phyloP scores from a whole-genome alignment of 2,888 invertebrate species.

The Ennomos erosarius region DNA sequence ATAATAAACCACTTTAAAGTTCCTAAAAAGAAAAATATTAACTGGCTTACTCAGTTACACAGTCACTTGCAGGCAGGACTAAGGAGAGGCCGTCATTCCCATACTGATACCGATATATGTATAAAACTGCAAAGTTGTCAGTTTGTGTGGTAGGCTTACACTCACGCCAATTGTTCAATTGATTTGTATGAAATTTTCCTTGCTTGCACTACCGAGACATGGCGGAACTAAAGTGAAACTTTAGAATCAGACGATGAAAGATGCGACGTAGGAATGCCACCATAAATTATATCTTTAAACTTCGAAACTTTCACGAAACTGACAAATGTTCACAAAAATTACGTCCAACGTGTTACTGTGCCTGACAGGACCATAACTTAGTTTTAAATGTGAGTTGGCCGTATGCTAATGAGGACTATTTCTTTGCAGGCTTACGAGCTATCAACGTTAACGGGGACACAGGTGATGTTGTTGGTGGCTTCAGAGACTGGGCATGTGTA shows the following conservation, averaged over 20 bases:
- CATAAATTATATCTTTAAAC: conserved; percentile 31
- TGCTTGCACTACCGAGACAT: conserved; percentile 11
- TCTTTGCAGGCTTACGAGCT: conserved; percentile 97
- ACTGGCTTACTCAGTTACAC: not conserved
- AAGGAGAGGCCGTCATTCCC: too few species aligned
- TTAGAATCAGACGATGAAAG: conserved; percentile 26
- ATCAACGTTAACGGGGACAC: conserved; percentile 99
- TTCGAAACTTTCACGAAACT: conserved; percentile 34
- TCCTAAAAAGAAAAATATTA: conserved; percentile 16
- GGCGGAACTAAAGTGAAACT: conserved; percentile 16
- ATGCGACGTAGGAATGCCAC: conserved; percentile 18
- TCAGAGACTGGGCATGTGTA: conserved; percentile 99
- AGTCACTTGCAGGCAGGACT: too few species aligned
- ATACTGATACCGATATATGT: too few species aligned
- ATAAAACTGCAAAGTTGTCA: too few species aligned
- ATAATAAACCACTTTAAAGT: conserved; percentile 18
- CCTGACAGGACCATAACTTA: conserved; percentile 26
- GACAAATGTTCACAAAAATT: conserved; percentile 53
- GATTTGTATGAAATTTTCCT: too few species aligned
- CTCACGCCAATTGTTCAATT: too few species aligned
- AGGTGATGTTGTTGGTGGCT: conserved; percentile 99
- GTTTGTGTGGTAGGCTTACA: too few species aligned
- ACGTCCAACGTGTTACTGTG: conserved; percentile 18
- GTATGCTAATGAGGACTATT: conserved; percentile 37
- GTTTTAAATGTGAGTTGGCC: conserved; percentile 23